phyloP scores from a whole-genome alignment of 2,113 vertebrate genomes.

The Holacanthus passer region DNA sequence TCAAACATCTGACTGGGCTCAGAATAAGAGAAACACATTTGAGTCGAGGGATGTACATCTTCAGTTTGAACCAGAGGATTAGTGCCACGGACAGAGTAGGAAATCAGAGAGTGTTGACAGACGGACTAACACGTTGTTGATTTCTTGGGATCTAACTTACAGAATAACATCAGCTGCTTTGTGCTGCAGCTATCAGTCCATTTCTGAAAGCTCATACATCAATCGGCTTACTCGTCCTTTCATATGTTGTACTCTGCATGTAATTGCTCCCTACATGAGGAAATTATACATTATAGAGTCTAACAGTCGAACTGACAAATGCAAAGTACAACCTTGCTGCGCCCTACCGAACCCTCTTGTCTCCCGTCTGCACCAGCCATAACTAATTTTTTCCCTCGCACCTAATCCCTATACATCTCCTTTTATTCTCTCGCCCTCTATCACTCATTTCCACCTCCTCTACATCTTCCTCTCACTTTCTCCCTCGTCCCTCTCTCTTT shows the following conservation, averaged over 20 bases:
- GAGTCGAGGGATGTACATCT: background rate
- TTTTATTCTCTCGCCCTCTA: slow-evolving; percentile 65
- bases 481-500: slow-evolving; percentile 15
- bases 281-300: slow-evolving; percentile 50
- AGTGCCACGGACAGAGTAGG: background rate
- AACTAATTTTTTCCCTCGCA: slow-evolving; percentile 57
- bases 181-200: background rate
- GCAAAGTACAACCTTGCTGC: slow-evolving; percentile 64
- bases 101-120: background rate
- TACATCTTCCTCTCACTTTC: slow-evolving; percentile 45
- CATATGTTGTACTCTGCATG: slow-evolving; percentile 10
- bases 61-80: background rate
- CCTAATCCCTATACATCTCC: slow-evolving; percentile 68
- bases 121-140: background rate
- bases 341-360: slow-evolving; percentile 54
- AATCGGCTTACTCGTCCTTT: background rate
- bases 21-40: background rate
- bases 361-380: slow-evolving; percentile 49
- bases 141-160: background rate
- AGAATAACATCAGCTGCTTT: background rate
- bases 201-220: slow-evolving; percentile 21
- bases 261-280: slow-evolving; percentile 2
- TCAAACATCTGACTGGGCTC: background rate
- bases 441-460: slow-evolving; percentile 48
- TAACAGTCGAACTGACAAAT: slow-evolving; percentile 65